A percentile compares a stretch with the other conserved stretches of the same genome.
Conservation (phyloP, 2,888 invertebrate species). For the Muschampia plurimacula region DNA sequence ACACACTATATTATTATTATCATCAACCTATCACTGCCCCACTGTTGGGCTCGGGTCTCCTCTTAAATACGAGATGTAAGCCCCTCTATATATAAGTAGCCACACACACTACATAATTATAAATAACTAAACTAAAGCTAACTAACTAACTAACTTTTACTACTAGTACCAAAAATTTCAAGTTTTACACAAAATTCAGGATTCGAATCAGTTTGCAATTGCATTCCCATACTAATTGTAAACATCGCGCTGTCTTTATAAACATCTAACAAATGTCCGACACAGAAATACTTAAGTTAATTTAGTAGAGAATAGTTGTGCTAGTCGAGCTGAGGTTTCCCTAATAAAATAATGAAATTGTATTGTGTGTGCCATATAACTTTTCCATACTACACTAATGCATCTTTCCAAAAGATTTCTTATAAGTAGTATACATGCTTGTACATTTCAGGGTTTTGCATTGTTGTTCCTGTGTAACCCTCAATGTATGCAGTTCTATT, state of each 20-base stretch:
- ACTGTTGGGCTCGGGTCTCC: too few species aligned
- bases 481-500: constrained; percentile 46
- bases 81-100: too few species aligned
- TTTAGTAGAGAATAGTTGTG: not conserved
- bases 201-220: too few species aligned
- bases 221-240: not conserved
- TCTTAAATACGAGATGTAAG: too few species aligned
- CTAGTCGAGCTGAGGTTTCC: not conserved
- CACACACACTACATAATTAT: too few species aligned
- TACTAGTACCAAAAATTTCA: too few species aligned
- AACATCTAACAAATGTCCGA: not conserved
- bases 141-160: too few species aligned
- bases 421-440: constrained; percentile 1
- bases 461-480: constrained; percentile 14
- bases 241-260: not conserved
- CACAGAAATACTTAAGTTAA: not conserved
- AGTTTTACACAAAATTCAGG: too few species aligned
- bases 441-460: constrained; percentile 25
- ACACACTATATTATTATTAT: too few species aligned
- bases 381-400: constrained; percentile 4
- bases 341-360: not conserved
- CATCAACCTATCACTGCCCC: too few species aligned
- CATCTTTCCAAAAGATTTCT: not conserved
- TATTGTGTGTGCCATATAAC: not conserved
- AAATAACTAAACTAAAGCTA: too few species aligned